Evolutionary conservation across 2,113 vertebrate species (phyloP), one percentile per base, ranked within the genome.

Genomic region (Cyanoliseus patagonus): DNA sequence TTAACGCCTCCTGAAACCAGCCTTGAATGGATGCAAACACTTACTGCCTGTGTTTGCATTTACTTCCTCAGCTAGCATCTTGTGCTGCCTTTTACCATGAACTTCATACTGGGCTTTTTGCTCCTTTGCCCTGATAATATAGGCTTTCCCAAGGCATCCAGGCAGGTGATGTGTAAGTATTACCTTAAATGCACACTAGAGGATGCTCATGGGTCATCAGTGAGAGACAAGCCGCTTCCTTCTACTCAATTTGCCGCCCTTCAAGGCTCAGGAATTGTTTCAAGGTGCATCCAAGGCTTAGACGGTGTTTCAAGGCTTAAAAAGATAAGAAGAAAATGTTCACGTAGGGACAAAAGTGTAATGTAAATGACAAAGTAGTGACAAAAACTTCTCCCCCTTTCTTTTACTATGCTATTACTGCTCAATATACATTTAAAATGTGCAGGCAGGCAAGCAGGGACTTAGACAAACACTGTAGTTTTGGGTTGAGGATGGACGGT

Each of bases 201-300:
- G 96, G 97, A 92, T 96, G 92, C 94, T 97, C 96, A 93, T 93
- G 96, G 85, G 97, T 78, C 96, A 79, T 59, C 87, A 82, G 88
- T 87, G 90, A 90, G 82, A 89, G 30, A 17, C 11, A 28, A 55
- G 7, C 19, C 11, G 17, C 57, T 28, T 28, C 20, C 5, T 70
- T 42, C 46, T 9, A 2, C 61, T 28, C 57, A 1, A 6, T 19
- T 63, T 31, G 31, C 90, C 0, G 57, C 3, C 4, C 69, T 69
- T 24, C 69, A 4, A 64, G 80, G 76, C 80, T 95, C 62, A 33
- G 20, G 18, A 78, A 64, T 61, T 4, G 61, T 72, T 88, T 70
- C 79, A 24, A 81, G 86, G 83, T 52, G 93, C 68, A 88, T 59
- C 74, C 75, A 33, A 64, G 39, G 84, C 68, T 92, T 70, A 76